Evolutionary conservation across 2,113 vertebrate species (phyloP).

Genomic region (Urocynchramus pylzowi): DNA sequence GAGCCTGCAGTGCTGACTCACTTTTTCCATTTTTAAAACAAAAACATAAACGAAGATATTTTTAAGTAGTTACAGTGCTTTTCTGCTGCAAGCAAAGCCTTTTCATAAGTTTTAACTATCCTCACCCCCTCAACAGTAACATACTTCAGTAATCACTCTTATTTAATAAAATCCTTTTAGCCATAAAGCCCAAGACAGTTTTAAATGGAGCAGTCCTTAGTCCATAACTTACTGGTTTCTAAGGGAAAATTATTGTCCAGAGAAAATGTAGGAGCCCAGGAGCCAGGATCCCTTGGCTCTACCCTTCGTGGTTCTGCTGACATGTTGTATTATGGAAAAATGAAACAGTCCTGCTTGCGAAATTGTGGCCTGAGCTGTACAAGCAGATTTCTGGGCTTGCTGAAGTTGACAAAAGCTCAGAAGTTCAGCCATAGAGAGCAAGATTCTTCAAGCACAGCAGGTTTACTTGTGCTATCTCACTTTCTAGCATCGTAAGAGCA

Average conservation of each 20-base stretch:
- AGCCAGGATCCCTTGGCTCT: constrained; percentile 36
- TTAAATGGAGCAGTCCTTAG: not conserved
- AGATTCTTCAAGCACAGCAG: not conserved
- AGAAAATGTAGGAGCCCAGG: not conserved
- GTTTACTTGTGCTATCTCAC: not conserved
- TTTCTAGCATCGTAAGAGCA: not conserved
- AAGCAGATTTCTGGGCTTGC: not conserved
- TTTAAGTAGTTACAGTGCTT: constrained; percentile 27
- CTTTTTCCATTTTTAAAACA: constrained; percentile 63
- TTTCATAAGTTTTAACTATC: not conserved
- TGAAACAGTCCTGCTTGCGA: not conserved
- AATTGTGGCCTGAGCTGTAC: not conserved
- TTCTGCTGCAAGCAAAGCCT: constrained; percentile 32
- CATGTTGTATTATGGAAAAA: constrained; percentile 41
- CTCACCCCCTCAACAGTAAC: not conserved
- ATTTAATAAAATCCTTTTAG: not conserved
- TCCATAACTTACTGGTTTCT: constrained; percentile 27
- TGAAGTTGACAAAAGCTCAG: not conserved
- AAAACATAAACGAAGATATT: constrained; percentile 50
- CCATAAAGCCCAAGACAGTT: not conserved
- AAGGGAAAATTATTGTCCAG: constrained; percentile 12
- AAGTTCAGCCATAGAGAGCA: not conserved
- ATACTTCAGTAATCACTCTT: not conserved
- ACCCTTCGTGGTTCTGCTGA: constrained; percentile 15
- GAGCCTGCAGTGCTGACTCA: constrained; percentile 39